phyloP scores from a whole-genome alignment of 2,888 invertebrate genomes.

The Xanthorhoe designata region DNA sequence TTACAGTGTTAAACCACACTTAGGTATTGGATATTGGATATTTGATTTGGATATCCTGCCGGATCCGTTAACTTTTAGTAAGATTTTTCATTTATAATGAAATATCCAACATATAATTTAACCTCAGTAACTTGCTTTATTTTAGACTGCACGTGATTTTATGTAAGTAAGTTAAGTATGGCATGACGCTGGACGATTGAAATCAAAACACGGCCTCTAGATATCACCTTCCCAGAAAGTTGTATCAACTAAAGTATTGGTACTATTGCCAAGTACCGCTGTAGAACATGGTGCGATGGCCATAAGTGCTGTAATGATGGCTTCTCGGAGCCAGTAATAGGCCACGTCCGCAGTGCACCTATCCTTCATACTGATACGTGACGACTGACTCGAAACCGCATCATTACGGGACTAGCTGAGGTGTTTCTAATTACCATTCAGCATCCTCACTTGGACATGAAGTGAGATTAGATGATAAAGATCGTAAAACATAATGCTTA shows the following conservation, averaged over 20 bases:
- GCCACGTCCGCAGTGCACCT: slow-evolving; percentile 53
- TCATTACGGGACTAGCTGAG: slow-evolving; percentile 31
- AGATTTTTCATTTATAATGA: too few species aligned
- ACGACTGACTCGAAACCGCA: slow-evolving; percentile 26
- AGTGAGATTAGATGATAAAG: neutral
- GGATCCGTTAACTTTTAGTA: too few species aligned
- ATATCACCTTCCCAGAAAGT: neutral
- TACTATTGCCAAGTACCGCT: slow-evolving; percentile 11
- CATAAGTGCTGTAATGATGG: slow-evolving; percentile 60
- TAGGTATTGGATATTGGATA: too few species aligned
- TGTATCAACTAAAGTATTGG: neutral
- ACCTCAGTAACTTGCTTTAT: too few species aligned
- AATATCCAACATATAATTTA: too few species aligned
- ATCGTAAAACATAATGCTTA: too few species aligned
- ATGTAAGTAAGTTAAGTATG: too few species aligned
- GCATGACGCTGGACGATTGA: too few species aligned
- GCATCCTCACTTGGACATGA: neutral
- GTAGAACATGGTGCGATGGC: slow-evolving; percentile 28
- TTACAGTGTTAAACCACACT: too few species aligned
- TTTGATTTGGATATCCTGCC: too few species aligned
- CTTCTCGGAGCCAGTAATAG: slow-evolving; percentile 62
- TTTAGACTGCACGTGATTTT: too few species aligned
- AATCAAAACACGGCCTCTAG: neutral
- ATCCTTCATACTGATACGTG: slow-evolving; percentile 40
- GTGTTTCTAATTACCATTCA: slow-evolving; percentile 28